These are phyloP conservation scores for Setipinna tenuifilis DNA, from an alignment of 2,797 vertebrate genomes.

Conservation along the genomic window DNA sequence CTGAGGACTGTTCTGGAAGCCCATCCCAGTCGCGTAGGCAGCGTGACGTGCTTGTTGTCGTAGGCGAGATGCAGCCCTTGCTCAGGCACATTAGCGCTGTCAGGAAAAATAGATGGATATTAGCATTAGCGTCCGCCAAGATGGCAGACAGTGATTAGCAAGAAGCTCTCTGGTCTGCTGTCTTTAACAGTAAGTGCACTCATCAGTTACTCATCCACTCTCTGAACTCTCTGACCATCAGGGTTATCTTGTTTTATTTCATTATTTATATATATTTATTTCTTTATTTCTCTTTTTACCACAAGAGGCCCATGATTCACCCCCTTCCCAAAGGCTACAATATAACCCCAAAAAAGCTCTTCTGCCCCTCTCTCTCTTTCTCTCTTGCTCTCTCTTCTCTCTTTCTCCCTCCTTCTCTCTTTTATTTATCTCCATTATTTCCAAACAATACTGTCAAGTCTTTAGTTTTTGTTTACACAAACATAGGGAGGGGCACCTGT, in stretches of 20 bases:
- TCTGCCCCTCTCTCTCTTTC: too few relatives aligned
- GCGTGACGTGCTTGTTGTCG: not conserved
- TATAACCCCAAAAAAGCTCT: too few relatives aligned
- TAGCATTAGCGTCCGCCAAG: constrained; percentile 23
- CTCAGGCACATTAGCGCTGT: constrained; percentile 1
- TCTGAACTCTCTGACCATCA: not conserved
- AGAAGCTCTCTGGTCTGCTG: not conserved
- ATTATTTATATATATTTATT: not conserved
- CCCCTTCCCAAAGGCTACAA: too few relatives aligned
- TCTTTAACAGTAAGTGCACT: constrained; percentile 28
- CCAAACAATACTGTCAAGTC: not conserved
- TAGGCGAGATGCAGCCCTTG: not conserved
- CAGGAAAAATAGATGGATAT: not conserved
- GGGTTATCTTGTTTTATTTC: not conserved
- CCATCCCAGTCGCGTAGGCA: not conserved
- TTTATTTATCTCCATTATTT: too few relatives aligned
- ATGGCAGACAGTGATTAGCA: constrained; percentile 34
- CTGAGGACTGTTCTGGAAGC: not conserved
- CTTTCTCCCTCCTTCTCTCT: too few relatives aligned
- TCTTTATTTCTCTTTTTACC: not conserved
- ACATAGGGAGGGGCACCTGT: not conserved
- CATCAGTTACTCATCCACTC: constrained; percentile 35
- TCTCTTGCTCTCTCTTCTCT: too few relatives aligned
- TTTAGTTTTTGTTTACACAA: not conserved
- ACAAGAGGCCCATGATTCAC: too few relatives aligned